Evolutionary conservation across 2,888 invertebrate species (phyloP).

Genomic region (Leptinotarsa juncta): DNA sequence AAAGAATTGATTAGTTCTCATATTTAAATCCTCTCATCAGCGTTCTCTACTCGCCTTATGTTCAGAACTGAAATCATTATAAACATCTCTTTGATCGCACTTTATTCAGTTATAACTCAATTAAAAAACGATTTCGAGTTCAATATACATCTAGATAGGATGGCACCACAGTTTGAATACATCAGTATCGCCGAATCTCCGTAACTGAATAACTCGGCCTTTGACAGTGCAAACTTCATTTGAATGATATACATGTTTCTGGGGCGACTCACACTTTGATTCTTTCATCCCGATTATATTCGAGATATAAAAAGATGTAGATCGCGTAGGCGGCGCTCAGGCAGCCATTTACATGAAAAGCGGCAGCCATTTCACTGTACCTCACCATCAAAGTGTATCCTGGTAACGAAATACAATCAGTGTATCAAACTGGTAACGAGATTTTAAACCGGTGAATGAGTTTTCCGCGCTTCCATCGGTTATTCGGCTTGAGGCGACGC

Average conservation of each 20-base stretch:
- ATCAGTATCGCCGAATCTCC: conserved; percentile 46
- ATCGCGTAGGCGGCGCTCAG: conserved; percentile 52
- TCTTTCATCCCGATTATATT: conserved; percentile 37
- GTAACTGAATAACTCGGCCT: conserved; percentile 47
- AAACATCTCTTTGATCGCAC: conserved; percentile 7
- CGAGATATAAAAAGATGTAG: conserved; percentile 41
- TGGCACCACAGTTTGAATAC: conserved; percentile 33
- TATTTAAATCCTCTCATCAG: too few relatives aligned
- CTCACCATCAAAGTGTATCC: conserved; percentile 61
- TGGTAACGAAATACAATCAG: conserved; percentile 54
- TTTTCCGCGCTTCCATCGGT: conserved; percentile 53
- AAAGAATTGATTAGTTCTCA: too few relatives aligned
- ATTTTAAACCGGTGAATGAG: conserved; percentile 62
- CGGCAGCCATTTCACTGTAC: conserved; percentile 63
- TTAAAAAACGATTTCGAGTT: conserved; percentile 12
- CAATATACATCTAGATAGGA: conserved; percentile 5
- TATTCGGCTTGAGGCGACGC: conserved; percentile 13
- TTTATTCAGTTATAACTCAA: background rate
- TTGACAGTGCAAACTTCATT: conserved; percentile 46
- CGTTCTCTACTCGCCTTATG: too few relatives aligned
- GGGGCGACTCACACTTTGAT: conserved; percentile 37
- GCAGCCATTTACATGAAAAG: conserved; percentile 64
- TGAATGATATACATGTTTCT: conserved; percentile 47
- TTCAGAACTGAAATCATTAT: background rate
- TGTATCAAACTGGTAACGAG: conserved; percentile 58